Conservation (phyloP, 92 coral and sea anemone species). For the Porites lobata region DNA sequence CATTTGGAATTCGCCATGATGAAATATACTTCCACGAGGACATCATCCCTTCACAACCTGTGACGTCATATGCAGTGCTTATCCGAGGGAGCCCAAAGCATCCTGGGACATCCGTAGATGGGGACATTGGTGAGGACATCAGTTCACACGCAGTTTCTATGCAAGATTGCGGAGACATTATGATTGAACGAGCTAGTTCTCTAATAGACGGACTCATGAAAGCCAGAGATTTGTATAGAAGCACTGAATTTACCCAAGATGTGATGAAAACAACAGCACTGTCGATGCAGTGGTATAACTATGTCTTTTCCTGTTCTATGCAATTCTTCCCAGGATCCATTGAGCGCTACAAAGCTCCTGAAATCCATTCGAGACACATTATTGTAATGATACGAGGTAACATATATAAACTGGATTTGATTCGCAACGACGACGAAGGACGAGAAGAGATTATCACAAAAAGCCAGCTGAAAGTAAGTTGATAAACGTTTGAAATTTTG, state of each 20-base stretch:
- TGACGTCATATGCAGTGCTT: conserved; percentile 82
- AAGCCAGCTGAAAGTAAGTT: conserved; percentile 64
- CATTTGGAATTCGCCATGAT: conserved; percentile 89
- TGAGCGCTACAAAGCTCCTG: conserved; percentile 78
- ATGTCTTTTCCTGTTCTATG: conserved; percentile 84
- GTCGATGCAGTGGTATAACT: conserved; percentile 91
- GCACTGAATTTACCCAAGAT: conserved; percentile 61
- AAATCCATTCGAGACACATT: conserved; percentile 69
- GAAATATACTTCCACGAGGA: conserved; percentile 78
- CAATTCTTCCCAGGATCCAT: conserved; percentile 78
- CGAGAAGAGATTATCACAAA: conserved; percentile 33
- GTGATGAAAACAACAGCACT: conserved; percentile 55
- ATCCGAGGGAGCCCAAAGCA: conserved; percentile 69
- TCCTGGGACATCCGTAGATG: conserved; percentile 60
- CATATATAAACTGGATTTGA: conserved; percentile 79
- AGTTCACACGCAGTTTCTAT: neutral
- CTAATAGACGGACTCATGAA: conserved; percentile 70
- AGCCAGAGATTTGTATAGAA: conserved; percentile 67
- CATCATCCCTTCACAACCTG: conserved; percentile 85
- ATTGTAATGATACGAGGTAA: conserved; percentile 78
- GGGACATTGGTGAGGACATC: conserved; percentile 49
- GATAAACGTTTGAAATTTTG: neutral
- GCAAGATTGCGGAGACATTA: neutral
- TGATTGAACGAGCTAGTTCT: conserved; percentile 68
- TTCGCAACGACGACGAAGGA: conserved; percentile 41